Evolutionary conservation across 2,113 vertebrate genomes (phyloP), one percentile per base, ranked within the genome.

Genomic region (Trogon melanurus): DNA sequence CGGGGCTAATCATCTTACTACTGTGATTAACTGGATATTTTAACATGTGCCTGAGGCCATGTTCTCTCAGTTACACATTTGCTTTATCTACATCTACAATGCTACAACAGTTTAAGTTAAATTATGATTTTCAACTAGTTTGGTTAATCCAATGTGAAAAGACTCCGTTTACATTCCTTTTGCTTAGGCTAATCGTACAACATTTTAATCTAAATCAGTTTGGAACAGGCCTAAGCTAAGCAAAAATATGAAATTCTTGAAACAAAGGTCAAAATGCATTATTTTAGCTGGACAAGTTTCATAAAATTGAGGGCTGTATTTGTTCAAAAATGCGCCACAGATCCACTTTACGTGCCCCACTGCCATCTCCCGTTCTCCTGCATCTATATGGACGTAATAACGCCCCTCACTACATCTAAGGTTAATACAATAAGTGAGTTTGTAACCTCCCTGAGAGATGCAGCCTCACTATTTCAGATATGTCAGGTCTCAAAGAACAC

Each of bases 61-160:
- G 18, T 79, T 92, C 72, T 97, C 72, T 79, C 73, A 73, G 65
- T 95, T 94, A 81, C 62, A 88, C 23, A 34, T 83, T 88, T 85
- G 72, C 38, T 82, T 83, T 67, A 79, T 84, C 95, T 86, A 56
- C 58, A 85, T 84, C 36, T 87, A 82, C 61, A 69, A 18, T 65
- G 62, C 36, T 93, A 66, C 41, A 89, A 36, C 4, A 66, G 18
- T 82, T 94, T 69, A 93, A 53, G 17, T 79, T 86, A 91, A 92
- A 76, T 86, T 85, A 27, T 34, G 53, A 61, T 95, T 96, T 87
- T 75, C 62, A 87, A 62, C 73, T 57, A 57, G 18, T 81, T 94
- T 93, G 38, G 69, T 83, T 92, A 91, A 94, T 81, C 30, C 70
- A 57, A 20, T 58, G 15, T 71, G 83, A 91, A 92, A 94, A 92